A percentile compares a stretch with the other conserved stretches of the same genome.
These are phyloP conservation scores for Anthophora plumipes DNA, from an alignment of 2,888 invertebrate species.

Conservation along the genomic window DNA sequence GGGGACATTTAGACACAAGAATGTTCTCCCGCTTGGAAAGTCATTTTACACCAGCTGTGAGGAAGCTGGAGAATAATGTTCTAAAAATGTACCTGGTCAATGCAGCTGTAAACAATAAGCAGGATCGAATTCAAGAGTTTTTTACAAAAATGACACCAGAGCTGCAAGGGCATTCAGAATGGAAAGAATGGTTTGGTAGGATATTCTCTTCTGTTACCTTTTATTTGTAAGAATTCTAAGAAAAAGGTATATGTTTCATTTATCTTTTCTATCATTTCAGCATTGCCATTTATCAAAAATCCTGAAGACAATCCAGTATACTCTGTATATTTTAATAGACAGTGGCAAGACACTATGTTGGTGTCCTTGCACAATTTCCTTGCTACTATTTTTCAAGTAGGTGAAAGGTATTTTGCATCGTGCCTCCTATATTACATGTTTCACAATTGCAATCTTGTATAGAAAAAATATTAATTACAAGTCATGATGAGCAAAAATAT, in stretches of 20 bases:
- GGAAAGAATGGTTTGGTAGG: conserved; percentile 99
- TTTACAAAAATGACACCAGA: conserved; percentile 94
- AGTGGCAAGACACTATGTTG: conserved; percentile 97
- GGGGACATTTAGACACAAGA: conserved; percentile 94
- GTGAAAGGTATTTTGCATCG: conserved; percentile 68
- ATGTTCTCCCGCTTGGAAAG: conserved; percentile 95
- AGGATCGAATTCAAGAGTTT: conserved; percentile 95
- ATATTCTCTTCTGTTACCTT: background rate
- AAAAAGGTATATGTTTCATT: background rate
- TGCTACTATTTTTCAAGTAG: conserved; percentile 92
- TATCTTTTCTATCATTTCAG: conserved; percentile 85
- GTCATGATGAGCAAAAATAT: background rate
- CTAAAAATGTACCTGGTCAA: conserved; percentile 96
- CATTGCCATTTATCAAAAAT: conserved; percentile 95
- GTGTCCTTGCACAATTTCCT: conserved; percentile 97
- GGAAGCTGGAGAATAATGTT: conserved; percentile 93
- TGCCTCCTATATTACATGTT: conserved; percentile 37
- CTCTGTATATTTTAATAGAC: conserved; percentile 94
- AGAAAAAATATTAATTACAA: background rate
- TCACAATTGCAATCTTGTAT: conserved; percentile 4
- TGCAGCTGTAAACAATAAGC: conserved; percentile 92
- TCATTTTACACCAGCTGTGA: conserved; percentile 92
- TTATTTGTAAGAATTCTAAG: background rate
- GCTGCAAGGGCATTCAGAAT: conserved; percentile 94
- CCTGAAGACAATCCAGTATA: conserved; percentile 96